These are phyloP conservation scores for Protodeltote pygarga DNA, from an alignment of 2,888 invertebrate genomes.

Conservation along the genomic window DNA sequence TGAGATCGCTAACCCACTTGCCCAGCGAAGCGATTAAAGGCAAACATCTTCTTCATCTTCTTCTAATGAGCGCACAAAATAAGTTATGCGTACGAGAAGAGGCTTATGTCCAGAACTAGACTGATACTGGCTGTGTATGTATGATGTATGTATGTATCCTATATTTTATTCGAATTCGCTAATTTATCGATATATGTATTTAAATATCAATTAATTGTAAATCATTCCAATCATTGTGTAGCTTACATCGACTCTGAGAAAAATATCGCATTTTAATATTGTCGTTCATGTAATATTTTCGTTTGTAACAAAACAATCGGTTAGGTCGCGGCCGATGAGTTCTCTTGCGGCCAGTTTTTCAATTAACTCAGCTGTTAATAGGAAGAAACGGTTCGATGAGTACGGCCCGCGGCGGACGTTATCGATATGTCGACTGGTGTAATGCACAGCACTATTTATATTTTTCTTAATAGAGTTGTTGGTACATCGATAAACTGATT, in stretches of 20 bases:
- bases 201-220: too few relatives aligned
- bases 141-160: too few relatives aligned
- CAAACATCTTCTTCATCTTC: too few relatives aligned
- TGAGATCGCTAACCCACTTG: too few relatives aligned
- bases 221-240: background rate
- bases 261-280: slow-evolving; percentile 14
- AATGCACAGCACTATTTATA: slow-evolving; percentile 34
- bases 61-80: too few relatives aligned
- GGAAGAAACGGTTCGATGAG: slow-evolving; percentile 50
- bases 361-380: slow-evolving; percentile 58
- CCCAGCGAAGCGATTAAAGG: too few relatives aligned
- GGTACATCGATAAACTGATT: background rate
- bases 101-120: too few relatives aligned
- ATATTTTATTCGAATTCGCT: too few relatives aligned
- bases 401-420: slow-evolving; percentile 18
- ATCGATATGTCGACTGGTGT: slow-evolving; percentile 39
- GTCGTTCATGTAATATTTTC: slow-evolving; percentile 44
- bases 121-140: too few relatives aligned
- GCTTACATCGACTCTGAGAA: slow-evolving; percentile 1
- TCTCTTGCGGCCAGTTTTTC: slow-evolving; percentile 48
- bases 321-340: slow-evolving; percentile 38
- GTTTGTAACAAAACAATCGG: slow-evolving; percentile 48
- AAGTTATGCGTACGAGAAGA: too few relatives aligned
- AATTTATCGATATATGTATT: too few relatives aligned
- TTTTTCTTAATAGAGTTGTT: slow-evolving; percentile 12